Base-by-base conservation (phyloP, 2,797 vertebrate species). In the Poeciliopsis turneri region DNA sequence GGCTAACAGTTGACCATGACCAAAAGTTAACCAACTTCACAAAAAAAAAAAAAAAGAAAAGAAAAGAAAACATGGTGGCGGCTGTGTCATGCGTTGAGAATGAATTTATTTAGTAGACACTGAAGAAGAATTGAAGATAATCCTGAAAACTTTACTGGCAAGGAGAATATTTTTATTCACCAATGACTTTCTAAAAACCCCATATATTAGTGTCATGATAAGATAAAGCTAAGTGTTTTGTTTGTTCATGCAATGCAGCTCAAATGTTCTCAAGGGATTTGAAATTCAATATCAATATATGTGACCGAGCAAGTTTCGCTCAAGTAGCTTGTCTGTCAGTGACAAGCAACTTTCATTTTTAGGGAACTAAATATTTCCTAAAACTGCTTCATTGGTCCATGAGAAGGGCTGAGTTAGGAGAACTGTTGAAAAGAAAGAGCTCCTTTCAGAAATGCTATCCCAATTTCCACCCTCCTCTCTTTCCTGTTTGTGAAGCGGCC, bases 401-500 rank as follows among this genome's bases (percentile, higher is more conserved):
- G 86, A 87, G 79, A 86, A 90, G 87, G 74, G 72, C 81, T 81
- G 23, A 39, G 77, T 13, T 70, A 41, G 90, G 90, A 91, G 92
- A 88, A 79, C 74, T 83, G 86, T 7, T 43, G 80, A 79, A 78
- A 92, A 93, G 93, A 94, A 94, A 92, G 92, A 78, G 23, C 64
- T 77, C 45, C 90, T 93, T 93, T 95, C 86, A 93, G 74, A 41
- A 4, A 78, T 39, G 49, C 79, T 72, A 75, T 80, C 75, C 87
- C 85, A 78, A 70, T 87, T 88, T 88, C 83, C 90, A 89, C 89
- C 78, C 82, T 84, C 85, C 88, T 77, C 86, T 77, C 84, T 86
- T 82, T 87, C 81, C 77, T 79, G 78, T 88, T 89, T 89, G 87
- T 90, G 89, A 94, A 92, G 91, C 91, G 92, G 93, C 92, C 90